Base-by-base conservation (phyloP, 2,888 invertebrate species). In the Sinopyrophorus schimmeli region DNA sequence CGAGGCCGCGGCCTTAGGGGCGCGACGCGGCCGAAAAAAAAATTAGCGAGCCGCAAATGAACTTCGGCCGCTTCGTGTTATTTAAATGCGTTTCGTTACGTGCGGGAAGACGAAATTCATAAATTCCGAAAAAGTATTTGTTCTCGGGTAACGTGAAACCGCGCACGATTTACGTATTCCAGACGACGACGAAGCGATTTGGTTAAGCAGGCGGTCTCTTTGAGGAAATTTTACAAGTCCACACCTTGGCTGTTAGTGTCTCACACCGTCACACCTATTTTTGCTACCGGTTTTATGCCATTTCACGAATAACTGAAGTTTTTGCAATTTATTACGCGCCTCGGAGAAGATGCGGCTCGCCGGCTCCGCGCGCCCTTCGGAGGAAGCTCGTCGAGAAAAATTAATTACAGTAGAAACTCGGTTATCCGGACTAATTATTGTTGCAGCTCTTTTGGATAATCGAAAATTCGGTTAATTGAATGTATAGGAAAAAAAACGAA, bases 241-340 rank as follows among this genome's bases (percentile, higher is more conserved):
- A 47, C 53, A 53, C 53, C 53, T 53, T 46, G 32, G 49, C 53
- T 46, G 53, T 53, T 53, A 53, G 47, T 46, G 53, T 53, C 53
- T 49, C 57, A 50, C 57, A 57, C 46, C 50, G 52, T 55, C 57
- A 57, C 57, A 57, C 57, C 57, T 57, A 52, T 50, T 57, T 48
- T 52, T 43, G 48, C 57, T 53, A 55, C 57, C 51, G 54, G 54
- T 55, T 55, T 57, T 47, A 42, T 46, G 48, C 44, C 54, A 54
- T 48, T 54, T 56, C 38, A 16, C 43, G 32, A 43, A 43, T 43
- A 35, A 43, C 34, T 43, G 14, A 18, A 26, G 28, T 26, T 32
- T 40, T 24, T 47, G 28, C 23, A 34, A 47, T 40, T 34, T 35
- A 40, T 31, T 47, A n/a, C n/a, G n/a, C n/a, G n/a, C n/a, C n/a